phyloP scores from a whole-genome alignment of 2,888 invertebrate genomes.

The Melitaea athalia region DNA sequence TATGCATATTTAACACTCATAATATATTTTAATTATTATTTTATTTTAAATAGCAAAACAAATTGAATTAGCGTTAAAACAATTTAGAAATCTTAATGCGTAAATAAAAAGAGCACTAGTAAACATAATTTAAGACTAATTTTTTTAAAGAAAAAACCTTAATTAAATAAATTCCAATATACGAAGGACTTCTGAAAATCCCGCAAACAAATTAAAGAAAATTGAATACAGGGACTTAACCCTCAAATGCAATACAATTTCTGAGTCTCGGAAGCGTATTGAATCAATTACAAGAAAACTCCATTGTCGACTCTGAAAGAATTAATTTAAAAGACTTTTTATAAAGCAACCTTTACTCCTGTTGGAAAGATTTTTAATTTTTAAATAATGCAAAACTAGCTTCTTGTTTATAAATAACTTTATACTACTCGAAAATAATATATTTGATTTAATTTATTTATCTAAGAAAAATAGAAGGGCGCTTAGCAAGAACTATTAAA shows the following conservation, averaged over 20 bases:
- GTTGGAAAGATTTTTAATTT: background rate
- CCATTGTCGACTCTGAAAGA: constrained; percentile 46
- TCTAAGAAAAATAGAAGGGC: too few species aligned
- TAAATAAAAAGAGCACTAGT: too few species aligned
- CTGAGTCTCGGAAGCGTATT: constrained; percentile 57
- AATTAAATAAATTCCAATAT: constrained; percentile 18
- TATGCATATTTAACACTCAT: background rate
- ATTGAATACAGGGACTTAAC: constrained; percentile 48
- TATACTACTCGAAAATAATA: background rate
- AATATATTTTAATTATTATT: background rate
- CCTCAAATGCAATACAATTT: constrained; percentile 41
- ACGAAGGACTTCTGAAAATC: constrained; percentile 35
- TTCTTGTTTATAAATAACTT: background rate
- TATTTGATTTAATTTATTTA: background rate
- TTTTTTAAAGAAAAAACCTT: constrained; percentile 5
- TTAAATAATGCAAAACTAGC: background rate
- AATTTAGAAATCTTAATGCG: too few species aligned
- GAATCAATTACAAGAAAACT: constrained; percentile 63
- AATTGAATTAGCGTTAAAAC: too few species aligned
- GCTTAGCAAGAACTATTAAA: too few species aligned
- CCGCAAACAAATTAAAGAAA: constrained; percentile 47
- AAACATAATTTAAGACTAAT: background rate
- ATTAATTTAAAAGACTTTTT: constrained; percentile 9
- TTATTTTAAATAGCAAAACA: too few species aligned
- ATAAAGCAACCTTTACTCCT: background rate